Evolutionary conservation across 2,113 vertebrate genomes (phyloP).

Genomic region (Crypturellus undulatus): DNA sequence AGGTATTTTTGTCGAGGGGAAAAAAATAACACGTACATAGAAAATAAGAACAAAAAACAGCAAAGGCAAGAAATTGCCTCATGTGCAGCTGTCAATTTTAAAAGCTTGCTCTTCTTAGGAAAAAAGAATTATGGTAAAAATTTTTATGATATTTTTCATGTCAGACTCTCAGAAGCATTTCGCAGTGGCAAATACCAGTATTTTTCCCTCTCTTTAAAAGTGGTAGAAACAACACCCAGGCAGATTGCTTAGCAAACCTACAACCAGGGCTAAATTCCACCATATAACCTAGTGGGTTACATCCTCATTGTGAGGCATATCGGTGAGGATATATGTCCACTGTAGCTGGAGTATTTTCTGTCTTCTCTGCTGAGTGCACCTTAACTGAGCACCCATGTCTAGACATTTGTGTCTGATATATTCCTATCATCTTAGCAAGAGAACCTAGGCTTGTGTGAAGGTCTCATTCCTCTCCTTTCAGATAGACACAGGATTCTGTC

Average conservation of each 20-base stretch:
- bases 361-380: not conserved
- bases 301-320: not conserved
- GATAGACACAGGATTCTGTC: not conserved
- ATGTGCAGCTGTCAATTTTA: not conserved
- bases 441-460: not conserved
- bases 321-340: not conserved
- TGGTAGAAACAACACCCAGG: not conserved
- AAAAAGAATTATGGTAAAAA: not conserved
- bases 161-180: not conserved
- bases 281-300: not conserved
- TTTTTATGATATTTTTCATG: not conserved
- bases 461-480: not conserved
- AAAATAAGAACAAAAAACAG: not conserved
- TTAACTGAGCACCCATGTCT: not conserved
- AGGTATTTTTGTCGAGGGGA: not conserved
- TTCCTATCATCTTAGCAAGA: not conserved
- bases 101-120: not conserved
- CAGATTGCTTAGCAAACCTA: not conserved
- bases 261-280: not conserved
- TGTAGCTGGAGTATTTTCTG: not conserved
- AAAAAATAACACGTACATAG: not conserved
- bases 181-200: not conserved
- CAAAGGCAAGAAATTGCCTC: not conserved
- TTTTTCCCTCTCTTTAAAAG: not conserved
- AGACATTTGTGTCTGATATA: rapidly evolving